phyloP scores from a whole-genome alignment of 2,888 invertebrate genomes.

The Brachynemurus nebulosus region DNA sequence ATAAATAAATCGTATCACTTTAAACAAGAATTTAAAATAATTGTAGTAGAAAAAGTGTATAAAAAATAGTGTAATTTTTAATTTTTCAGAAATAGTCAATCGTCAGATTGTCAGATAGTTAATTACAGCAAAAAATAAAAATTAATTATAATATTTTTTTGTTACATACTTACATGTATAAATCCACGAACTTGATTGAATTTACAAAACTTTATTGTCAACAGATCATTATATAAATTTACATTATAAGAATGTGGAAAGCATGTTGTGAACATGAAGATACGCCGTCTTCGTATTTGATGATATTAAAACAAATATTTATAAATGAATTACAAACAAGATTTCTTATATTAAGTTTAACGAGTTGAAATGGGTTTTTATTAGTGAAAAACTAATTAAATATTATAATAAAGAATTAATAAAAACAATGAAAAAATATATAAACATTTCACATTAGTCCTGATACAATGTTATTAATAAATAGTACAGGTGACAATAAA shows the following conservation, averaged over 20 bases:
- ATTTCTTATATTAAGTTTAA: slow-evolving; percentile 25
- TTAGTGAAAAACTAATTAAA: slow-evolving; percentile 29
- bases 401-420: slow-evolving; percentile 31
- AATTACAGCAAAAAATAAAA: slow-evolving; percentile 1
- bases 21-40: no score
- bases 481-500: slow-evolving; percentile 35
- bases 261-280: neutral
- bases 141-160: neutral
- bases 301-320: slow-evolving; percentile 3
- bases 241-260: neutral
- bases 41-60: no score
- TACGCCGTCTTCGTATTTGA: neutral
- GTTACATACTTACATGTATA: slow-evolving; percentile 1
- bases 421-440: slow-evolving; percentile 32
- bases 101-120: slow-evolving; percentile 2
- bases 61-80: neutral
- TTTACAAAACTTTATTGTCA: no score
- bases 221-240: no score
- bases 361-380: slow-evolving; percentile 31
- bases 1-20: no score
- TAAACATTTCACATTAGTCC: slow-evolving; percentile 31
- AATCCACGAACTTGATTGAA: slow-evolving; percentile 1
- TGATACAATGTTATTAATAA: slow-evolving; percentile 32
- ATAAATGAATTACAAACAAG: slow-evolving; percentile 8
- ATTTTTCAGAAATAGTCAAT: neutral